Evolutionary conservation across 2,888 invertebrate species (phyloP).

Genomic region (Schrankia costaestrigalis): DNA sequence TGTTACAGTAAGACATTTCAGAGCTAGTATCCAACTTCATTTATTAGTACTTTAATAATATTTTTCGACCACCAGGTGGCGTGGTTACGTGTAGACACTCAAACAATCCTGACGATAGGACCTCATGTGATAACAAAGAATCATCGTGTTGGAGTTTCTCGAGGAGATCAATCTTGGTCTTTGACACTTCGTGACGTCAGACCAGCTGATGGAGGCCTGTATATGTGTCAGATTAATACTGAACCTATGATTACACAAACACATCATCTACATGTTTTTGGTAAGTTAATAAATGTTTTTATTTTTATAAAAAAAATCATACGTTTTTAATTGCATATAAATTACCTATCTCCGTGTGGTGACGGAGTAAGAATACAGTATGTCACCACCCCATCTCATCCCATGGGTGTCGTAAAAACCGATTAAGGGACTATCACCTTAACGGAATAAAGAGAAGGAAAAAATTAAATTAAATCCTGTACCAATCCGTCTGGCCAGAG

Average conservation of each 20-base stretch:
- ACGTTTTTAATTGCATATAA: no score
- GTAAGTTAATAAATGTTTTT: conserved; percentile 27
- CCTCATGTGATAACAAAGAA: conserved; percentile 93
- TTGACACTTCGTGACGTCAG: conserved; percentile 88
- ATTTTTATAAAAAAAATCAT: background rate
- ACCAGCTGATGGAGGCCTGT: conserved; percentile 88
- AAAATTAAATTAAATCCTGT: no score
- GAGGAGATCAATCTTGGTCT: conserved; percentile 89
- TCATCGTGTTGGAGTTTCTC: conserved; percentile 88
- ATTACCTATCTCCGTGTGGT: no score
- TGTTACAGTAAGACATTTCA: no score
- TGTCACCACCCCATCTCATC: no score
- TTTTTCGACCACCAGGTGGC: conserved; percentile 83
- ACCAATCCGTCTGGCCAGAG: no score
- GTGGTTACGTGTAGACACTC: conserved; percentile 92
- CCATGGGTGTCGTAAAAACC: no score
- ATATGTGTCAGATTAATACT: conserved; percentile 85
- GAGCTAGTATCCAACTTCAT: no score
- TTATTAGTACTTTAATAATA: no score
- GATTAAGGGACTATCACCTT: no score
- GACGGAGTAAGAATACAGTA: no score
- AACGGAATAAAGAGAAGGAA: no score
- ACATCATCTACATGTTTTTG: conserved; percentile 57
- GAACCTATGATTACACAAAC: conserved; percentile 84
- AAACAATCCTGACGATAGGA: conserved; percentile 93